phyloP scores from a whole-genome alignment of 2,113 vertebrate species.

The Macrotus californicus region DNA sequence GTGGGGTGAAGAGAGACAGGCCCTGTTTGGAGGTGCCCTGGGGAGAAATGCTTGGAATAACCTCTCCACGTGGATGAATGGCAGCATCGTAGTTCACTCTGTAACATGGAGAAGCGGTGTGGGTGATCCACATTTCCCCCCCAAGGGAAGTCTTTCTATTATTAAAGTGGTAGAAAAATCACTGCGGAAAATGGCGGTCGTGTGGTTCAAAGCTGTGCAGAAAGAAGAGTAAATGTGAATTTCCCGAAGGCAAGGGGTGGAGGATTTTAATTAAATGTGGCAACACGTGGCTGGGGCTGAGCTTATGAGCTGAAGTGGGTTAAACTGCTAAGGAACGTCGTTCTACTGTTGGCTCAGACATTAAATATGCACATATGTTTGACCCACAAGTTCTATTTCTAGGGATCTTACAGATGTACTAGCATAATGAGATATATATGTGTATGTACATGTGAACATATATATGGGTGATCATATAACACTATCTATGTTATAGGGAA shows the following conservation, averaged over 20 bases:
- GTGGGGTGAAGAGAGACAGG: neutral
- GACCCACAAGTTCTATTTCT: neutral
- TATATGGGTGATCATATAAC: neutral
- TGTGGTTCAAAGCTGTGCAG: neutral
- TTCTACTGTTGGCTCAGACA: neutral
- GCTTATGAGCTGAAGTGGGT: neutral
- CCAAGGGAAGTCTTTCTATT: neutral
- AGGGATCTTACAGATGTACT: neutral
- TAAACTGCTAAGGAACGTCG: neutral
- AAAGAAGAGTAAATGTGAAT: neutral
- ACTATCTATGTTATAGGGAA: neutral
- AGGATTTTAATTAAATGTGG: neutral
- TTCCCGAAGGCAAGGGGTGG: neutral
- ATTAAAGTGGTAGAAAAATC: conserved; percentile 24
- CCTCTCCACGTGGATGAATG: neutral
- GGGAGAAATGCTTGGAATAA: neutral
- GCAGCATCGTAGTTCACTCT: neutral
- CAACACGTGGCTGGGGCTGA: neutral
- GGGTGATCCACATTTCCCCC: neutral
- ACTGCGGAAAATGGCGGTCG: neutral
- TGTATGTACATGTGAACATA: neutral
- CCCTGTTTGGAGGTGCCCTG: neutral
- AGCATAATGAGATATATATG: neutral
- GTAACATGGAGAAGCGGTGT: neutral
- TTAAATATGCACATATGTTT: neutral